These are phyloP conservation scores for Corydoras sp. DNA, from an alignment of 2,113 vertebrate genomes.

Conservation along the genomic window DNA sequence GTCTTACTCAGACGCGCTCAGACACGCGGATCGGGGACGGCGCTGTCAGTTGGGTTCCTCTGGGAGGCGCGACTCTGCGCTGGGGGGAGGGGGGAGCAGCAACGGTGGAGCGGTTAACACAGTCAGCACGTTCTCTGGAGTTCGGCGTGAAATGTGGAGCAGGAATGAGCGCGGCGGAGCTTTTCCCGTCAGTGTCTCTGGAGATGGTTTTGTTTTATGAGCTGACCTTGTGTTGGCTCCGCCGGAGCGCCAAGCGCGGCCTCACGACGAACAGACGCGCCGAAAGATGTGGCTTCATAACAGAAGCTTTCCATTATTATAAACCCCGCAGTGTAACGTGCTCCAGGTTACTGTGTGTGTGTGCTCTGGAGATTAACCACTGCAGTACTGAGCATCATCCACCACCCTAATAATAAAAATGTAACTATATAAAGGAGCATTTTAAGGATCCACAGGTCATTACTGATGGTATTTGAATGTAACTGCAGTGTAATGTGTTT, in stretches of 20 bases:
- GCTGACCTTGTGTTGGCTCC: too few species aligned
- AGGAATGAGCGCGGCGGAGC: conserved; percentile 5
- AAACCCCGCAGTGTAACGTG: too few species aligned
- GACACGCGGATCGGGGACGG: not conserved
- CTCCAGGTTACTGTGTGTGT: not conserved
- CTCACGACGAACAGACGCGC: too few species aligned
- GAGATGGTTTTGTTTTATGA: not conserved
- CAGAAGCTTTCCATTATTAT: too few species aligned
- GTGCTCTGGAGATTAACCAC: not conserved
- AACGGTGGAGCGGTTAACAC: conserved; percentile 31
- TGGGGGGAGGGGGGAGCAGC: conserved; percentile 6
- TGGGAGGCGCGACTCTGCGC: conserved; percentile 27
- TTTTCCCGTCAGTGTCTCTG: not conserved
- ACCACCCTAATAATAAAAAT: not conserved
- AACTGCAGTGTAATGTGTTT: too few species aligned
- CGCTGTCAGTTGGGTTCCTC: conserved; percentile 3
- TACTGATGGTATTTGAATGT: too few species aligned
- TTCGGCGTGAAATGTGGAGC: not conserved
- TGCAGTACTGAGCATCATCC: not conserved
- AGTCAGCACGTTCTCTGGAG: not conserved
- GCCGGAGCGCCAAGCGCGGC: too few species aligned
- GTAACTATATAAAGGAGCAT: not conserved
- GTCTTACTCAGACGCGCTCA: not conserved
- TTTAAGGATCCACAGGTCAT: too few species aligned
- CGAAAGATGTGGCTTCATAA: too few species aligned